Evolutionary conservation across 1,140 invertebrate species (phyloP), one percentile per base, ranked within the genome.

Genomic region (Aphelenchoides avenae): DNA sequence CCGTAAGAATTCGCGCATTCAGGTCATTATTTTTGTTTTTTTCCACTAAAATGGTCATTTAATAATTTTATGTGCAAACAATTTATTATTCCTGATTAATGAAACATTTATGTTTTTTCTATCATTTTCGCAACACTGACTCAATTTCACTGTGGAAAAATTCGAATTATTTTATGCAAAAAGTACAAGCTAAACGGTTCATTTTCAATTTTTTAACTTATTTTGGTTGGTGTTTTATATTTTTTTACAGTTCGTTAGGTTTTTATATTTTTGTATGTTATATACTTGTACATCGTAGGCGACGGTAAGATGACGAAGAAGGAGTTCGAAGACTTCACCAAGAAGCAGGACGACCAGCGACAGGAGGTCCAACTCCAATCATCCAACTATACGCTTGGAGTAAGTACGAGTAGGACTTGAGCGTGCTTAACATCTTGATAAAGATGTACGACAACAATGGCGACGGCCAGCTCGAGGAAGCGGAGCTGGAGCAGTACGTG

Each of bases 341-440:
- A 41, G 15, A 39, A 39, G 27, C 26, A 61, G 40, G 57, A 60
- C 18, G 58, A 60, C n/a, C 57, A 60, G 20, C 33, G 57, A 6
- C 42, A 62, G 36, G 22, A 30, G 31, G 54, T 34, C 3, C 20
- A 61, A 33, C 27, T 56, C 18, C 40, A 46, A n/a, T 39, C 57
- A 27, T 60, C 57, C 9, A 60, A 60, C 24, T 64, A 61, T 40
- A 60, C 57, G 5, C 29, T 60, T 6, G 55, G 62, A 41, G 57
- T 51, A n/a, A n/a, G n/a, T n/a, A n/a, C n/a, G n/a, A n/a, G n/a
- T n/a, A n/a, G n/a, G n/a, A n/a, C n/a, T n/a, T n/a, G n/a, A n/a
- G n/a, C 5, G 22, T 15, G 15, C 37, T 5, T 5, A 4, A 18
- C 37, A 3, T 20, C 22, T 0, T 40, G 18, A 48, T 54, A 27